Conservation (phyloP, 2,797 vertebrate genomes). For the Corythornis leucogaster region DNA sequence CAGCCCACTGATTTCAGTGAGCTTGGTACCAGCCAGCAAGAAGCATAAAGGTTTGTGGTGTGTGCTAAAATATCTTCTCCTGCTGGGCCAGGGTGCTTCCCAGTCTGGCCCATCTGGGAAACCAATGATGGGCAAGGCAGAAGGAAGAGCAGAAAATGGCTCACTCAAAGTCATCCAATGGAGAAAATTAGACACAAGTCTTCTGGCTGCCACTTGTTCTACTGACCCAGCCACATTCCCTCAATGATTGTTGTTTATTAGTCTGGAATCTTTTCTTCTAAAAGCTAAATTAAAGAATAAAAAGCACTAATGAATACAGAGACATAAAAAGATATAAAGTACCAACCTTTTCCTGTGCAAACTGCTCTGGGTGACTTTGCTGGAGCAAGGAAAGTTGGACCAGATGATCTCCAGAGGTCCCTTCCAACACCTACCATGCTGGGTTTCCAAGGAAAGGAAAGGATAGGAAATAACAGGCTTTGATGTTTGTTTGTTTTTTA, state of each 20-base stretch:
- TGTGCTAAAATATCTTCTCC: not conserved
- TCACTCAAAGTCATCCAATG: fast-evolving
- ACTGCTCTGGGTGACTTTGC: not conserved
- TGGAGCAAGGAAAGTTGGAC: not conserved
- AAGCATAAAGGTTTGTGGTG: not conserved
- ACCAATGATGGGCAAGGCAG: not conserved
- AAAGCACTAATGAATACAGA: not conserved
- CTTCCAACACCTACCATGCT: not conserved
- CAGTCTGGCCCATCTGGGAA: not conserved
- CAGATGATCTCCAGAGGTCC: not conserved
- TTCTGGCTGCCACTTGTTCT: not conserved
- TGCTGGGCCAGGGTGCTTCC: not conserved
- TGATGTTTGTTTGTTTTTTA: not conserved
- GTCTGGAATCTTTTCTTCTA: not conserved
- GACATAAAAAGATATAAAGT: not conserved
- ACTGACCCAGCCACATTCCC: not conserved
- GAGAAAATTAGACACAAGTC: not conserved
- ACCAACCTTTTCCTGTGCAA: not conserved
- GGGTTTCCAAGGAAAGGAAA: not conserved
- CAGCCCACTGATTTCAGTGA: not conserved
- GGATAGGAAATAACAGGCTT: not conserved
- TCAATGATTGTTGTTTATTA: fast-evolving
- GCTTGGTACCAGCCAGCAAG: not conserved
- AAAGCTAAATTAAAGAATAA: not conserved
- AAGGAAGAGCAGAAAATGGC: not conserved